Percentiles rank a stretch among this genome's conserved stretches.
Conservation (phyloP, 1,140 invertebrate genomes). For the Chionoecetes opilio region DNA sequence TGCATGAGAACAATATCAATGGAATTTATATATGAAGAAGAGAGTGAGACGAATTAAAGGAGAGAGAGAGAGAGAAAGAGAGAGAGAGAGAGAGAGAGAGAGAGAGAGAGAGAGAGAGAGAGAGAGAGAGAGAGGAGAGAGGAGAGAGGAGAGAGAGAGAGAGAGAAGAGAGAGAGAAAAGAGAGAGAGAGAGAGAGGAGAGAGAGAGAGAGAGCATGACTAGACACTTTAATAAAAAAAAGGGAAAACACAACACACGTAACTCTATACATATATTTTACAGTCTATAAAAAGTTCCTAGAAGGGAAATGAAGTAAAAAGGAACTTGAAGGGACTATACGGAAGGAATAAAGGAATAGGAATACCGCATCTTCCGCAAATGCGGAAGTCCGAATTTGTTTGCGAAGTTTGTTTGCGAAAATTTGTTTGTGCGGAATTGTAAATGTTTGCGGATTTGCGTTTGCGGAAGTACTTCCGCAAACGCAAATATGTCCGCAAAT, state of each 20-base stretch:
- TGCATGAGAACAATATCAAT: not conserved
- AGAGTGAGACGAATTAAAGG: not conserved
- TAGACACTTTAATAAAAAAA: not conserved
- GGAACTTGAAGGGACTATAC: not conserved
- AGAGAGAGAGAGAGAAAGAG: not conserved
- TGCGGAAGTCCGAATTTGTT: no score
- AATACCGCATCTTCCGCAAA: no score
- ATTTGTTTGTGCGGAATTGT: no score
- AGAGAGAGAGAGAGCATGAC: not conserved
- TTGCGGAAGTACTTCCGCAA: no score
- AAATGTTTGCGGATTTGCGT: no score
- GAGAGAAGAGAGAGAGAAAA: not conserved
- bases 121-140: conserved; percentile 4
- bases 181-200: conserved; percentile 12
- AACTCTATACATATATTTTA: no score
- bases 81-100: conserved; percentile 19
- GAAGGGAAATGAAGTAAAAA: not conserved
- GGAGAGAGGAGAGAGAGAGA: not conserved
- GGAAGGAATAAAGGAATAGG: not conserved
- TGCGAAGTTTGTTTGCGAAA: no score
- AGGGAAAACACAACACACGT: not conserved
- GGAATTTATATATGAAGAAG: not conserved
- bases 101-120: conserved; percentile 6
- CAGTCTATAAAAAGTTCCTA: no score
- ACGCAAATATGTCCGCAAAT: no score